phyloP scores from a whole-genome alignment of 2,888 invertebrate species.

The Teleogryllus oceanicus region DNA sequence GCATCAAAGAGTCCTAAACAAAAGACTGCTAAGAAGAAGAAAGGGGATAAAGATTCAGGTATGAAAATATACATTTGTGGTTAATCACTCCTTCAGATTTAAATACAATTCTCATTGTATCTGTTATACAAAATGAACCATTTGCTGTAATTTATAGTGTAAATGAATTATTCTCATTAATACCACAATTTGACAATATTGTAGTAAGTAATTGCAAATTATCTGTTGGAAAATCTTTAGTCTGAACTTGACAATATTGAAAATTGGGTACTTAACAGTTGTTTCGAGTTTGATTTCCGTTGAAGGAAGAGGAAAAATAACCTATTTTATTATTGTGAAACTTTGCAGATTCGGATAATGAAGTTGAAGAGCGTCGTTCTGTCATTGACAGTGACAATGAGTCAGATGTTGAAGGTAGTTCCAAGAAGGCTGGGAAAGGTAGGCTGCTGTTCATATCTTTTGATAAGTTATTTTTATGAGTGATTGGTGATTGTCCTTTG shows the following conservation, averaged over 20 bases:
- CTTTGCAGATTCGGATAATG: conserved; percentile 37
- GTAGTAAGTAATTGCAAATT: background rate
- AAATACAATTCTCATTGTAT: background rate
- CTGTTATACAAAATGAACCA: background rate
- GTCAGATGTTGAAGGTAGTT: conserved; percentile 33
- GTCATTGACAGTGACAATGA: conserved; percentile 42
- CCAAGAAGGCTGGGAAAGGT: background rate
- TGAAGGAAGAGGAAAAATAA: too few relatives aligned
- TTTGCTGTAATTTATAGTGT: background rate
- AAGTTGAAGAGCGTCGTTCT: conserved; percentile 42
- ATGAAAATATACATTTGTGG: background rate
- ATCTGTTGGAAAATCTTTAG: background rate
- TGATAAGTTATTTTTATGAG: too few relatives aligned
- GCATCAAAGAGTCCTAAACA: conserved; percentile 27
- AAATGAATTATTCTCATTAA: background rate
- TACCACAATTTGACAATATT: background rate
- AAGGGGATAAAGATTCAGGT: conserved; percentile 12
- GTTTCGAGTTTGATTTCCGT: background rate
- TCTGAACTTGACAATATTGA: background rate
- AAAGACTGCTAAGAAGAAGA: background rate
- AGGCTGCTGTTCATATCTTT: background rate
- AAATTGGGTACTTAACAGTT: background rate
- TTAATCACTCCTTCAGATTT: background rate
- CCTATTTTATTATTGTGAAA: conserved; percentile 19
- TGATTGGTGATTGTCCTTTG: too few relatives aligned